Conservation (phyloP, 1,140 invertebrate genomes). For the Caenorhabditis latens region DNA sequence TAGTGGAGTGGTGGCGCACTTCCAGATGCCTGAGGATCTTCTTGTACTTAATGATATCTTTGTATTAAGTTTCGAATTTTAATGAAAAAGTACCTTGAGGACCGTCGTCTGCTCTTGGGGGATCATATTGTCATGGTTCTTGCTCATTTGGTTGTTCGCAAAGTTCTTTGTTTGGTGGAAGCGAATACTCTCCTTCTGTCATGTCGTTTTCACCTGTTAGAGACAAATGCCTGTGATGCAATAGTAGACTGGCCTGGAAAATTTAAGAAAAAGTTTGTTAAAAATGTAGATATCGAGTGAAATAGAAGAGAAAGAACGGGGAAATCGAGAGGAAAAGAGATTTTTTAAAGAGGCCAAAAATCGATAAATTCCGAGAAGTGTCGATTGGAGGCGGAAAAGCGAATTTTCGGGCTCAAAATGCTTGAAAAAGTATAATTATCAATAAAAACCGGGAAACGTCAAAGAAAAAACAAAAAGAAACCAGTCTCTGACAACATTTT, state of each 20-base stretch:
- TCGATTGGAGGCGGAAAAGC: background rate
- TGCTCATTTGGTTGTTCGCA: background rate
- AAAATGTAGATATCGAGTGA: background rate
- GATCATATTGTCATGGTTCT: no score
- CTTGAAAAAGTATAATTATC: background rate
- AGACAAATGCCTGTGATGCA: background rate
- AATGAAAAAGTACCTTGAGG: no score
- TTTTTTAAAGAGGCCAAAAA: background rate
- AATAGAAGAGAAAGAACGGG: background rate
- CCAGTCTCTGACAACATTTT: no score
- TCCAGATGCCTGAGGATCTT: background rate
- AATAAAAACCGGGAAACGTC: background rate
- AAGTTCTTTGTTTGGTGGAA: constrained; percentile 10
- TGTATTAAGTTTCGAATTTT: no score
- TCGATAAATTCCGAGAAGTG: background rate
- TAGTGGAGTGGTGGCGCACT: background rate
- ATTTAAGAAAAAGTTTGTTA: background rate
- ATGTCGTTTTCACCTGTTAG: background rate
- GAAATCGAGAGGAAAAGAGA: background rate
- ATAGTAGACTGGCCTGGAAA: constrained; percentile 2
- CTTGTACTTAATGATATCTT: background rate
- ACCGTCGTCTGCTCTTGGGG: no score
- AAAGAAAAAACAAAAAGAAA: background rate
- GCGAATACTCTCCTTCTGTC: background rate
- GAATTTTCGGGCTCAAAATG: background rate